Base-by-base conservation (phyloP, 2,888 invertebrate species). In the Monoplex corrugatus region DNA sequence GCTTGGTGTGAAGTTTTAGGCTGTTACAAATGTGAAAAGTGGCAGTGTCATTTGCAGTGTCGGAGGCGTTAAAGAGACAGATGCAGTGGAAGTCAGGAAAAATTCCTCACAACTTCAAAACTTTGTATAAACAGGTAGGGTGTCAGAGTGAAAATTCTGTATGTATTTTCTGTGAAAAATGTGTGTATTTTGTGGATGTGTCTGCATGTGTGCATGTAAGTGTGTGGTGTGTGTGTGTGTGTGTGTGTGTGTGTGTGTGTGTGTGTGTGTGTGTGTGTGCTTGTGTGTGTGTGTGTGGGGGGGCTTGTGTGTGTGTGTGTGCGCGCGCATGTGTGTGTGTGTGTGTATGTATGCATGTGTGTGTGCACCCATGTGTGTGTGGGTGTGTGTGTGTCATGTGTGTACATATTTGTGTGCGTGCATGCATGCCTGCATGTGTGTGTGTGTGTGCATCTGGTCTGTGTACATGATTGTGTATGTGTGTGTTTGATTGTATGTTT, bases 1-100 rank as follows among this genome's bases (percentile, higher is more conserved):
- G 57, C 13, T 16, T 5, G n/a, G 32, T 23, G n/a, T 75, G 32
- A n/a, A 2, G 32, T 75, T 28, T 2, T n/a, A 10, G 16, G 57
- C 57, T 57, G 57, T 57, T n/a, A n/a, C n/a, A n/a, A 28, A 57
- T 57, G 57, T 57, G n/a, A n/a, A n/a, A n/a, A n/a, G n/a, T n/a
- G n/a, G n/a, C n/a, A n/a, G 10, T 50, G 57, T 23, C 57, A 16
- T 57, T 82, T 68, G 68, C 86, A 94, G 93, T 94, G 28, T 92
- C 93, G n/a, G 91, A 94, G 82, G 93, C 93, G 28, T 83, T 94
- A 13, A 90, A 89, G 75, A 86, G 91, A 28, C 93, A 93, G 75
- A 85, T 44, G 8, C 87, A 91, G 8, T 94, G 94, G 94, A 92
- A 90, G 38, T 93, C 91, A 85, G 91, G 91, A 0, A 92, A 92